Base-by-base conservation (phyloP, 2,888 invertebrate species). In the Anarsia innoxiella region DNA sequence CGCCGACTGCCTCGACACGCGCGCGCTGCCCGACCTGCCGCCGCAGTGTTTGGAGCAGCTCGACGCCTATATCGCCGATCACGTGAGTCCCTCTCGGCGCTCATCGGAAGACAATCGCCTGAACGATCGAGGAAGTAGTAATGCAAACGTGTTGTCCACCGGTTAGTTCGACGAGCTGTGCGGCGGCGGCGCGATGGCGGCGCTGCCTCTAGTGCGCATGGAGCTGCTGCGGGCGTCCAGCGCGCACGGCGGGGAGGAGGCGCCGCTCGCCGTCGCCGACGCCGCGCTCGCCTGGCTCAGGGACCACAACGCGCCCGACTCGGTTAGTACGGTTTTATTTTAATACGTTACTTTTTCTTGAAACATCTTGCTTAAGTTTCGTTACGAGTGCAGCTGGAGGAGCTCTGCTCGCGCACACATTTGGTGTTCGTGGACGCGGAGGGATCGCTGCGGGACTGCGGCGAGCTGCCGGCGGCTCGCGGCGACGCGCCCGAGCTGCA, bases 361-460 rank as follows among this genome's bases (percentile, higher is more conserved):
- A n/a, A n/a, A n/a, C n/a, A n/a, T n/a, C n/a, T n/a, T n/a, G n/a
- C n/a, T n/a, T n/a, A n/a, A n/a, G n/a, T n/a, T n/a, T n/a, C n/a
- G n/a, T n/a, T n/a, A n/a, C 34, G n/a, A n/a, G n/a, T n/a, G 10
- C 48, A 68, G 63, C 43, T 78, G 44, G 70, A 59, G 38, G 75
- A 83, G 49, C 61, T 89, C 42, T 79, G 82, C 36, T 88, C 91
- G 57, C 91, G 92, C 82, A 88, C 90, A 12, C 91, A 92, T 66
- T 87, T 93, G 74, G 77, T 94, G 59, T 93, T 91, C 73, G 86
- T 93, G 57, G 92, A 92, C 49, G 82, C 88, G 42, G 90, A 89
- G 65, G 93, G 93, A 64, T 89, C 89, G 23, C 84, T 94, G 49
- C 91, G 92, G 53, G 94, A 94, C 80, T 94, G 93, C 76, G 88